Base-by-base conservation (phyloP, 2,888 invertebrate species). In the Diogma glabrata region DNA sequence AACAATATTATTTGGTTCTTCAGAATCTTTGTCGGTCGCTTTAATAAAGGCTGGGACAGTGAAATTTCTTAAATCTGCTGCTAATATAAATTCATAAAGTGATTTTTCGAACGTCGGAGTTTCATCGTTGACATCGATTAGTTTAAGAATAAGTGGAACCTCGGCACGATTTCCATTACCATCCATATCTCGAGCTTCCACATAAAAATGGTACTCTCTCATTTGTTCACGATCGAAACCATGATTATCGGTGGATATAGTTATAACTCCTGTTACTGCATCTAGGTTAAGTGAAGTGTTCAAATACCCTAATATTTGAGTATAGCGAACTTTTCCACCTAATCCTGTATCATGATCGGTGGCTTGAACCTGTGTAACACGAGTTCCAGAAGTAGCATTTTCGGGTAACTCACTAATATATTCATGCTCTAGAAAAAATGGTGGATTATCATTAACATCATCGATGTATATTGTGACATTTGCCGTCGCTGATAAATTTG, bases 391-490 rank as follows among this genome's bases (percentile, higher is more conserved):
- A 19, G 83, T 82, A 36, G 85, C 81, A 64, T 89, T 87, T 69
- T 95, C 95, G 1, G 83, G 79, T 20, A 94, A 69, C 50, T 82
- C 81, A 0, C 81, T 84, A 24, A 78, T 75, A 65, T 93, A 95
- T 2, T 78, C 74, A 33, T 79, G 70, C 58, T 82, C 78, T 12
- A 79, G 72, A 63, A 94, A 94, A 53, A 80, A 72, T 2, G 94
- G 94, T 23, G 84, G 75, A 67, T 92, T 91, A 65, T 95, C 94
- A 63, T 95, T 94, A 8, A 84, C 75, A 63, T 95, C 93, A 56
- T 84, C 81, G 22, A 95, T 70, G 60, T 85, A 82, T 10, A 92
- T 85, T 2, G 82, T 83, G 1, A 91, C 82, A 55, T 83, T 82
- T 7, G 86, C 85, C 48, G 76, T 76, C 4, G 80, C 78, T 49